Conservation (phyloP, 2,888 invertebrate species). For the Erebia palarica region DNA sequence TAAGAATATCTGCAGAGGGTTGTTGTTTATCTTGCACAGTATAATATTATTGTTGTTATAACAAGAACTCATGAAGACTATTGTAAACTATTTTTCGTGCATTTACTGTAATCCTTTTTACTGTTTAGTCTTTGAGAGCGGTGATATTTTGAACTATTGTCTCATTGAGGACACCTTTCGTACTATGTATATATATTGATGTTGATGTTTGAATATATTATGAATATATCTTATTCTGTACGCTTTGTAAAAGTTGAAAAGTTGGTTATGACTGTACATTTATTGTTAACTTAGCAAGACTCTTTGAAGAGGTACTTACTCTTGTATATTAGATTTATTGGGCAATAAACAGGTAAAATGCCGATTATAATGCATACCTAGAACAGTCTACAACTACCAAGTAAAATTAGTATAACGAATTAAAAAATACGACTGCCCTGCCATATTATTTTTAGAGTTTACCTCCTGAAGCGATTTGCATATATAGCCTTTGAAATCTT, state of each 20-base stretch:
- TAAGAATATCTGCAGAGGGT: constrained; percentile 56
- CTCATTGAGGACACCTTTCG: constrained; percentile 46
- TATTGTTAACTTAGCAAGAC: not conserved
- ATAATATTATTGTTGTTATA: constrained; percentile 59
- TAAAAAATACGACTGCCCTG: too few relatives aligned
- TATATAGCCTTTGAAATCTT: too few relatives aligned
- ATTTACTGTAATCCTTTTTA: constrained; percentile 81
- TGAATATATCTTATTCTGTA: constrained; percentile 56
- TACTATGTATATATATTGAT: constrained; percentile 49
- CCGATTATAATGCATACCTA: not conserved
- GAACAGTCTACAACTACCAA: not conserved
- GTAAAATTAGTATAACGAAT: too few relatives aligned
- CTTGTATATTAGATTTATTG: not conserved
- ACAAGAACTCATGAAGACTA: constrained; percentile 68
- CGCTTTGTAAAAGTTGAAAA: constrained; percentile 24
- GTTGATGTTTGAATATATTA: constrained; percentile 59
- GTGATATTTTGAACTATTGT: constrained; percentile 78
- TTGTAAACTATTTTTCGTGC: constrained; percentile 78
- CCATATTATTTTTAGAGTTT: too few relatives aligned
- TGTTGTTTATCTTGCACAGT: constrained; percentile 62
- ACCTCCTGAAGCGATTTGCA: too few relatives aligned
- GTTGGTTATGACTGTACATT: constrained; percentile 24
- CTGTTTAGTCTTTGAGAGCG: constrained; percentile 70
- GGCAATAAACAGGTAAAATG: not conserved
- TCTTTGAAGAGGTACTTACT: not conserved